Base-by-base conservation (phyloP, 2,888 invertebrate genomes). In the Dichetophora obliterata region DNA sequence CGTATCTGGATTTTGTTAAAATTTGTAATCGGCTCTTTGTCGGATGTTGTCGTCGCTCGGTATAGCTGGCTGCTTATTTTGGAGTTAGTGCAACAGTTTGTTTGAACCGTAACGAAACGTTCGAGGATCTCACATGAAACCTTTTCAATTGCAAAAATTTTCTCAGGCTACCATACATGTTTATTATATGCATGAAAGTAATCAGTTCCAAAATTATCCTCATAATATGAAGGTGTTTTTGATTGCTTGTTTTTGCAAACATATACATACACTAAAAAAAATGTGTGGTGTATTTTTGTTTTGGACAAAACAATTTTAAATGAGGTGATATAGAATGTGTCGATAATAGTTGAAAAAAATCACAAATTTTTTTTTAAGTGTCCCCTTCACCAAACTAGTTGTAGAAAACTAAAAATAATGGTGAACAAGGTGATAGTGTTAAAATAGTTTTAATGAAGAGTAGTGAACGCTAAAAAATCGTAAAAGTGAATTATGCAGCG, bases 1-100 rank as follows among this genome's bases (percentile, higher is more conserved):
- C 82, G 81, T 81, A 81, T 61, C 78, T 70, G 37, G 37, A 16
- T 43, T 72, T 37, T 24, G 1, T 6, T 11, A 14, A 63, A 54
- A n/a, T 74, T 78, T n/a, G 27, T 43, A 43, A 77, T 50, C 70
- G 80, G 54, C 77, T 77, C 63, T 73, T 5, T 0, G 50, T 66
- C n/a, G 31, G 43, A 57, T 37, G 63, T n/a, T 63, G 63, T 31
- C 27, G n/a, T 31, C 27, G n/a, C 27, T 27, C 31, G n/a, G 63
- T 31, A 31, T 22, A 31, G 8, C 22, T 27, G 6, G 27, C 11
- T 63, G 31, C 3, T n/a, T 2, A 6, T 63, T 31, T 27, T 27
- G 31, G 31, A 63, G 24, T 31, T 63, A 63, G 24, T 54, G 19
- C 5, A 14, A 9, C 6, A 31, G 11, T n/a, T 61, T 6, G 63